phyloP scores from a whole-genome alignment of 1,140 invertebrate genomes.

The Bathynomus jamesi region DNA sequence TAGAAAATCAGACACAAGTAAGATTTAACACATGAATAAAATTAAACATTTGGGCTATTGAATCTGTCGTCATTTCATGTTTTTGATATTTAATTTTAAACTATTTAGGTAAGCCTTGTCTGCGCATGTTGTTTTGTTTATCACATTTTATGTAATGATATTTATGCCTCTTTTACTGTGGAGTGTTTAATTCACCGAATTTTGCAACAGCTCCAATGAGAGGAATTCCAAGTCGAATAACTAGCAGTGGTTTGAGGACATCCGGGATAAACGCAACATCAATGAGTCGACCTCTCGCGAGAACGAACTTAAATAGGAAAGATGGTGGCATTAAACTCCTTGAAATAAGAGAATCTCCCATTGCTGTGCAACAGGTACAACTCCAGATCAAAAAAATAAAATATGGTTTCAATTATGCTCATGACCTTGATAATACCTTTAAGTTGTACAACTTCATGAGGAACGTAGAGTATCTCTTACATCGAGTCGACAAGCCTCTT shows the following conservation, averaged over 20 bases:
- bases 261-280: conserved; percentile 50
- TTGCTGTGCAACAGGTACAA: conserved; percentile 45
- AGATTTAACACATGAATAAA: conserved; percentile 39
- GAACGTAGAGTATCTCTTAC: too few species aligned
- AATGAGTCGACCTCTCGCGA: conserved; percentile 28
- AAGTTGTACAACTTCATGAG: too few species aligned
- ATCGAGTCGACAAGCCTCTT: too few species aligned
- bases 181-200: too few species aligned
- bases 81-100: too few species aligned
- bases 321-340: conserved; percentile 87
- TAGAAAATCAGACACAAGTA: conserved; percentile 87
- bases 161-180: too few species aligned
- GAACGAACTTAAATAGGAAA: conserved; percentile 54
- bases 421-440: too few species aligned
- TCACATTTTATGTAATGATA: too few species aligned
- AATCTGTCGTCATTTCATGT: not conserved
- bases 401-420: too few species aligned
- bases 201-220: conserved; percentile 84
- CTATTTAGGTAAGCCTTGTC: too few species aligned
- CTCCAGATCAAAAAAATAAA: too few species aligned
- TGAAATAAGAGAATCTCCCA: conserved; percentile 86
- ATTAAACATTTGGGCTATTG: conserved; percentile 9
- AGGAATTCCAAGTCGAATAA: conserved; percentile 74
- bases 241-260: conserved; percentile 53
- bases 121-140: too few species aligned